Conservation (phyloP, 2,113 vertebrate genomes). For the Turdus rufiventris region DNA sequence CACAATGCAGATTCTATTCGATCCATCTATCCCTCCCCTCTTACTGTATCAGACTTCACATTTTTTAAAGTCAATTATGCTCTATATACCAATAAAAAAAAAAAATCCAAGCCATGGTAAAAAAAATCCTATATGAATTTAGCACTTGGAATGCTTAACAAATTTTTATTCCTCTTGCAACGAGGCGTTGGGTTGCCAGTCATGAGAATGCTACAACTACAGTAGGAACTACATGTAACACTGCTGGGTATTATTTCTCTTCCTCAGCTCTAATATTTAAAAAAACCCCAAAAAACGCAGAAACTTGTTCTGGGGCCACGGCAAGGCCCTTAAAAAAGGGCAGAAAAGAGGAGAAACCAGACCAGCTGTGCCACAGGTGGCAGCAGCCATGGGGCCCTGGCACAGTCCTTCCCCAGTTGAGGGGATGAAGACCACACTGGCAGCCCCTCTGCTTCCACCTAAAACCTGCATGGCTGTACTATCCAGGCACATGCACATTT, state of each 20-base stretch:
- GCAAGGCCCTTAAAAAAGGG: not conserved
- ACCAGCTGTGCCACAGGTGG: not conserved
- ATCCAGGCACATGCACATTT: not conserved
- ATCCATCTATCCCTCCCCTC: no score
- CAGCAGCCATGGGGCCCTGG: not conserved
- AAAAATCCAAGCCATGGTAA: not conserved
- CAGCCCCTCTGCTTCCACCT: not conserved
- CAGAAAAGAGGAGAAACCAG: not conserved
- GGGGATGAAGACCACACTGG: accelerated
- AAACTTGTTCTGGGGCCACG: accelerated
- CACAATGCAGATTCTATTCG: not conserved
- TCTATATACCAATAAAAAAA: not conserved
- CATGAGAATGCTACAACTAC: accelerated
- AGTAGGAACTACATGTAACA: not conserved
- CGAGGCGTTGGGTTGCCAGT: not conserved
- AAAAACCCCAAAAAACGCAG: not conserved
- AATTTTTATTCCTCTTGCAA: not conserved
- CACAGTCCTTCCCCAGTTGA: not conserved
- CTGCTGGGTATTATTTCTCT: not conserved
- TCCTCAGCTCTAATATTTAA: not conserved
- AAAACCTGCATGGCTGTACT: not conserved
- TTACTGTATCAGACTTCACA: not conserved
- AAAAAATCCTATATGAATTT: not conserved
- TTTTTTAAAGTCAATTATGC: not conserved
- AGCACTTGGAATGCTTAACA: not conserved